phyloP scores from a whole-genome alignment of 2,113 vertebrate species.

The Corydoras sp. region DNA sequence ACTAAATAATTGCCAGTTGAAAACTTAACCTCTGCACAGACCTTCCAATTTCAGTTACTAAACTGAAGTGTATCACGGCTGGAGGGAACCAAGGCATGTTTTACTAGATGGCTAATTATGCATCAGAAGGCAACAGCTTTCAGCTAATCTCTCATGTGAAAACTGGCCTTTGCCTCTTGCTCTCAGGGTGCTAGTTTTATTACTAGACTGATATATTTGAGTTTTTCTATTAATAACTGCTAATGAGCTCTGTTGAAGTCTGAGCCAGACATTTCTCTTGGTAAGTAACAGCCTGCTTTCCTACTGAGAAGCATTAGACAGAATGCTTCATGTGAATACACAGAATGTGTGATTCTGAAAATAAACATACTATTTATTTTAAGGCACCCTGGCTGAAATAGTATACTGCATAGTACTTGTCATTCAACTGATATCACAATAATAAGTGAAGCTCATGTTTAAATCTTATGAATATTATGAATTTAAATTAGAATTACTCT shows the following conservation, averaged over 20 bases:
- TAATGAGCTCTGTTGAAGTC: neutral
- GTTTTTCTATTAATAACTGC: neutral
- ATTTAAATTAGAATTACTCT: no score
- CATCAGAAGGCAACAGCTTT: neutral
- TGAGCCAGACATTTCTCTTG: neutral
- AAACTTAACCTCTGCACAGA: neutral
- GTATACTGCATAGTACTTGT: no score
- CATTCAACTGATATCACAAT: no score
- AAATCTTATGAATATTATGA: no score
- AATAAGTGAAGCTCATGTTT: no score
- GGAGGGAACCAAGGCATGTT: neutral
- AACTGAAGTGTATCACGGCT: neutral
- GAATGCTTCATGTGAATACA: no score
- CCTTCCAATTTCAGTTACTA: neutral
- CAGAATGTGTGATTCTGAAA: neutral
- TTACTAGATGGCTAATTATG: neutral
- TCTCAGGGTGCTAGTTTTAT: neutral
- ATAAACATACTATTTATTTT: neutral
- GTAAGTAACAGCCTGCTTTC: neutral
- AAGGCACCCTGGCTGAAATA: no score
- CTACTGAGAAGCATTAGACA: neutral
- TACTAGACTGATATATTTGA: neutral
- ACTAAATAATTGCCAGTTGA: no score
- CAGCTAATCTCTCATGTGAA: neutral
- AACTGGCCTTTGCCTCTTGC: conserved; percentile 6